A percentile compares a stretch with the other conserved stretches of the same genome.
Evolutionary conservation across 2,888 invertebrate species (phyloP).

Genomic region (Ennomos quercinarius): DNA sequence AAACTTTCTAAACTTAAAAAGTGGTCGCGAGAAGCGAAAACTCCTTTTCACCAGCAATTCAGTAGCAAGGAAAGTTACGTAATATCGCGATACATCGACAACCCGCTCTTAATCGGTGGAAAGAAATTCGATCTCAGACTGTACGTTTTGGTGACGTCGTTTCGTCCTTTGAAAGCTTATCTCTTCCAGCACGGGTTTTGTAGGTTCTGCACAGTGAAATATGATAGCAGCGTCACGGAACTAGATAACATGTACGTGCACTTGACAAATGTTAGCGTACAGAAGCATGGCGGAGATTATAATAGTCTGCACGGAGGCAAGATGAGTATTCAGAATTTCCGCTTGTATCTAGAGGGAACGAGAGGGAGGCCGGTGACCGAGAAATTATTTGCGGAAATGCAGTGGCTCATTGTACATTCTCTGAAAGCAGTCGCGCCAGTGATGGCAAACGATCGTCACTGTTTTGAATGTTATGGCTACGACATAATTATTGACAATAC

Average conservation of each 20-base stretch:
- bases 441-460: conserved; percentile 97
- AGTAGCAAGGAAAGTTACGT: conserved; percentile 95
- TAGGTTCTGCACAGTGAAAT: conserved; percentile 98
- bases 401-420: conserved; percentile 97
- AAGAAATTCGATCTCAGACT: conserved; percentile 98
- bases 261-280: conserved; percentile 98
- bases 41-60: conserved; percentile 93
- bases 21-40: conserved; percentile 95
- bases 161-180: conserved; percentile 96
- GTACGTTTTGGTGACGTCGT: conserved; percentile 96
- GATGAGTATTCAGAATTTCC: conserved; percentile 96
- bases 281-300: conserved; percentile 98
- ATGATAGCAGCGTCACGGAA: conserved; percentile 95
- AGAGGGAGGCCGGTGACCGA: conserved; percentile 95
- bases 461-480: conserved; percentile 98
- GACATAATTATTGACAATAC: conserved; percentile 98
- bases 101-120: conserved; percentile 97
- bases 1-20: conserved; percentile 97
- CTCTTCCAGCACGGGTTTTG: conserved; percentile 97
- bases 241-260: conserved; percentile 98
- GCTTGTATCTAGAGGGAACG: conserved; percentile 96
- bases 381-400: conserved; percentile 95
- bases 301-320: conserved; percentile 98
- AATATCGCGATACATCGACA: conserved; percentile 98
- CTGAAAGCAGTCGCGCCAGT: conserved; percentile 97